These are phyloP conservation scores for Platerodrilus igneus DNA, from an alignment of 2,888 invertebrate genomes.

Conservation along the genomic window DNA sequence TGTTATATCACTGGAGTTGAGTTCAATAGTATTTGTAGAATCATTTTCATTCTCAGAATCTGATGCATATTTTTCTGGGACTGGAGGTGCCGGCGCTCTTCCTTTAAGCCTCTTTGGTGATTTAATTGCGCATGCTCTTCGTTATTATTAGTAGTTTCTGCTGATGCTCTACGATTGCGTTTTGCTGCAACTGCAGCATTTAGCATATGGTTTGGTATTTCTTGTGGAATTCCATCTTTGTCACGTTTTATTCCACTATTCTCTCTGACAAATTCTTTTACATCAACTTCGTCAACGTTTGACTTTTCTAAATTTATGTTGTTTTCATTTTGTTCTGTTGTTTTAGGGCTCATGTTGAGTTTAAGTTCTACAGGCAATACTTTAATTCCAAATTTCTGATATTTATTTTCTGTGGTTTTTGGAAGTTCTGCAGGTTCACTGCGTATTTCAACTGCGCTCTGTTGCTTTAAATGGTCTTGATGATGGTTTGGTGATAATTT, in stretches of 20 bases:
- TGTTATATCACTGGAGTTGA: constrained; percentile 70
- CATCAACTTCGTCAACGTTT: constrained; percentile 39
- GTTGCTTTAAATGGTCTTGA: constrained; percentile 34
- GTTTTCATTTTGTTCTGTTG: constrained; percentile 44
- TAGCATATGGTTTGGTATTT: constrained; percentile 66
- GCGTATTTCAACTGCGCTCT: constrained; percentile 29
- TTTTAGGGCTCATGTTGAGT: constrained; percentile 40
- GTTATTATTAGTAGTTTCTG: constrained; percentile 34
- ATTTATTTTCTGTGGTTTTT: constrained; percentile 56
- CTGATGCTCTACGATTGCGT: constrained; percentile 59
- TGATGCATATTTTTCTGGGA: constrained; percentile 42
- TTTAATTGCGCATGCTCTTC: no score
- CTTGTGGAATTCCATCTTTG: constrained; percentile 61
- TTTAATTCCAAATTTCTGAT: constrained; percentile 64
- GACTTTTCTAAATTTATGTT: constrained; percentile 44
- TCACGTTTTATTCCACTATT: constrained; percentile 57
- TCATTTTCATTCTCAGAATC: constrained; percentile 53
- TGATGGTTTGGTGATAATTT: constrained; percentile 36
- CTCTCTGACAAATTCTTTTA: background rate
- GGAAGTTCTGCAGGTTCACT: constrained; percentile 48
- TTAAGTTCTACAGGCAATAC: constrained; percentile 51
- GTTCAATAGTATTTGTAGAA: constrained; percentile 62
- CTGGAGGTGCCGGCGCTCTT: constrained; percentile 68
- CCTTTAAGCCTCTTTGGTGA: constrained; percentile 61
- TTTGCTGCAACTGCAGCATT: constrained; percentile 68